Percentiles rank a stretch among this genome's conserved stretches.
These are phyloP conservation scores for Rhagoletis pomonella DNA, from an alignment of 1,140 invertebrate genomes.

Conservation along the genomic window DNA sequence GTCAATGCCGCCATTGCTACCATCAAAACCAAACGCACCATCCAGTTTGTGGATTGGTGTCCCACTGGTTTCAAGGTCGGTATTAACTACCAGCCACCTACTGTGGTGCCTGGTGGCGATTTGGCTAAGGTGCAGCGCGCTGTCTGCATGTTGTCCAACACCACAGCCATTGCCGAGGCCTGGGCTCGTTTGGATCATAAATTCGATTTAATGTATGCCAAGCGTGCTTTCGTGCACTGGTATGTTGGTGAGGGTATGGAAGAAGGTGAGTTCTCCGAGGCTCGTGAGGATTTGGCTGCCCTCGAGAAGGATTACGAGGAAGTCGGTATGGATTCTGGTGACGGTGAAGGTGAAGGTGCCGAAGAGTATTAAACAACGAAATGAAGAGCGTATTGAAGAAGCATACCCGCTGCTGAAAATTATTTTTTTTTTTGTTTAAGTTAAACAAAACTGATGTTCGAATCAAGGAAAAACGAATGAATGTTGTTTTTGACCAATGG, in stretches of 20 bases:
- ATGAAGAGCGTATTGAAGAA: constrained; percentile 55
- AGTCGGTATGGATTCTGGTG: constrained; percentile 79
- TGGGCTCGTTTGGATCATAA: constrained; percentile 88
- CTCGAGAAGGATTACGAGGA: constrained; percentile 85
- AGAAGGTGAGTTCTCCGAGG: constrained; percentile 89
- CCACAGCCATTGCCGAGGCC: constrained; percentile 90
- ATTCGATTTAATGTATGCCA: constrained; percentile 88
- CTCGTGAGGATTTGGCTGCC: constrained; percentile 88
- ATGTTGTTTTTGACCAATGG: neutral
- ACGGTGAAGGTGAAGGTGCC: constrained; percentile 78
- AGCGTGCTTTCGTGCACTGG: constrained; percentile 86
- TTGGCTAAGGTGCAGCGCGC: constrained; percentile 89
- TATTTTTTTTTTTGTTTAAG: constrained; percentile 41
- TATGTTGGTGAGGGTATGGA: constrained; percentile 87
- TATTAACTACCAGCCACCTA: constrained; percentile 91
- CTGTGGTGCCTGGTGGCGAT: constrained; percentile 86
- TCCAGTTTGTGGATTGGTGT: constrained; percentile 90
- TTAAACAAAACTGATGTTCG: constrained; percentile 39
- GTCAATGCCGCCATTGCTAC: constrained; percentile 91
- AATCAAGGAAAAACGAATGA: constrained; percentile 24
- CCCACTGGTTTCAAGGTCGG: constrained; percentile 87
- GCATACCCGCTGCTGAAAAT: constrained; percentile 57
- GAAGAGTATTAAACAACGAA: constrained; percentile 66
- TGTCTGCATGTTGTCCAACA: constrained; percentile 91
- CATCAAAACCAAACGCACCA: constrained; percentile 91